Evolutionary conservation across 2,113 vertebrate genomes (phyloP).

Genomic region (Crocuta crocuta): DNA sequence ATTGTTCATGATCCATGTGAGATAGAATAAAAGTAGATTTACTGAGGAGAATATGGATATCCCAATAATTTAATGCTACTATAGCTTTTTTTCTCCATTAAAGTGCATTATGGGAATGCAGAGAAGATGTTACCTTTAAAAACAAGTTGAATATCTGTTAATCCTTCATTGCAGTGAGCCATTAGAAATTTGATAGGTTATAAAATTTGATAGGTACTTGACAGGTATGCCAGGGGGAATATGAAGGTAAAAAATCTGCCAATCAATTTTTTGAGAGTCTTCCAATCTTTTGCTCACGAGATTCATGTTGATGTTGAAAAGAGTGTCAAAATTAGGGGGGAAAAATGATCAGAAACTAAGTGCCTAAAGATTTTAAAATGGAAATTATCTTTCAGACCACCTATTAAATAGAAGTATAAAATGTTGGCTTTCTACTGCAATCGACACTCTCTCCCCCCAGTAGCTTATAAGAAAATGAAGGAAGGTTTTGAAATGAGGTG

Average conservation of each 20-base stretch:
- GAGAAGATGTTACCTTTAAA: neutral
- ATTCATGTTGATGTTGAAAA: neutral
- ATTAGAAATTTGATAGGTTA: neutral
- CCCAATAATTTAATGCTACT: neutral
- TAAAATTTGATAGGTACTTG: neutral
- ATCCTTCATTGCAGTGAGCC: neutral
- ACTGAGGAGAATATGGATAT: conserved; percentile 4
- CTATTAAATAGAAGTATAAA: neutral
- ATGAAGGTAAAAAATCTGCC: conserved; percentile 16
- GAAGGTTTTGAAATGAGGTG: neutral
- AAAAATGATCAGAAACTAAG: neutral
- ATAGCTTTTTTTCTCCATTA: neutral
- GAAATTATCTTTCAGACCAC: neutral
- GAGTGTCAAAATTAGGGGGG: neutral
- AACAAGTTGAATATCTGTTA: neutral
- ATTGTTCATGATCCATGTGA: neutral
- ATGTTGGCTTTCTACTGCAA: neutral
- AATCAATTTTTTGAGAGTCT: neutral
- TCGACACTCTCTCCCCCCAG: neutral
- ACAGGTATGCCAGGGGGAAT: neutral
- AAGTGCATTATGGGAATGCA: neutral
- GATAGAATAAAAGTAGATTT: neutral
- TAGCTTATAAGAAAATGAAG: neutral
- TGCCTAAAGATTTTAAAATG: neutral
- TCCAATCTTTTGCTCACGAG: neutral